phyloP scores from a whole-genome alignment of 2,888 invertebrate genomes.

The Cyrtodaria siliqua region DNA sequence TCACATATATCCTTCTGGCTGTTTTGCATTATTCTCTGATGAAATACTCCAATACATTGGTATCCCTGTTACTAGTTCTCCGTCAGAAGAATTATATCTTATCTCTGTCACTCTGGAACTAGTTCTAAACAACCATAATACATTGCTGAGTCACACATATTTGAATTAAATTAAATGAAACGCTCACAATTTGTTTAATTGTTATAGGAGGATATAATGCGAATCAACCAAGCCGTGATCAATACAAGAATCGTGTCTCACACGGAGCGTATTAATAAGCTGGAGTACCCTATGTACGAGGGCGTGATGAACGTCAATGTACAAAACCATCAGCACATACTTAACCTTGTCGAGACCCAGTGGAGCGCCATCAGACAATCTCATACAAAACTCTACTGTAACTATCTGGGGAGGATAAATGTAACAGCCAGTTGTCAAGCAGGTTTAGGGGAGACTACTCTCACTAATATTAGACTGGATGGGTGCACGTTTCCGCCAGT shows the following conservation, averaged over 20 bases:
- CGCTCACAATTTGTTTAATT: no score
- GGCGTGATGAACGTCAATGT: conserved; percentile 80
- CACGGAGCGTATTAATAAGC: conserved; percentile 81
- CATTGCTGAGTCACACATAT: no score
- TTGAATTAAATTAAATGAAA: no score
- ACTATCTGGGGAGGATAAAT: conserved; percentile 62
- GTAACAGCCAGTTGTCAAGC: conserved; percentile 58
- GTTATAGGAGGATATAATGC: conserved; percentile 79
- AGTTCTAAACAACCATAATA: no score
- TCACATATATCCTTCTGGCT: no score
- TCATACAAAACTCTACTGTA: conserved; percentile 70
- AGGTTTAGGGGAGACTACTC: conserved; percentile 16
- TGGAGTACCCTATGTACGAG: conserved; percentile 83
- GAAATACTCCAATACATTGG: no score
- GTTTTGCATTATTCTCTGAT: no score
- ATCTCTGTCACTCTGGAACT: no score
- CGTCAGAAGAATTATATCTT: no score
- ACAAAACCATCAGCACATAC: conserved; percentile 76
- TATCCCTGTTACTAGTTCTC: no score
- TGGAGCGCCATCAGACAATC: conserved; percentile 60
- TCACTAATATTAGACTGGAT: conserved; percentile 55
- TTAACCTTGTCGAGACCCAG: conserved; percentile 70
- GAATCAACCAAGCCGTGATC: conserved; percentile 80
- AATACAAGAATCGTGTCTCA: conserved; percentile 81
- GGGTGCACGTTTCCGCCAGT: conserved; percentile 78